phyloP scores from a whole-genome alignment of 2,113 vertebrate genomes.

The Diphyllodes magnificus region DNA sequence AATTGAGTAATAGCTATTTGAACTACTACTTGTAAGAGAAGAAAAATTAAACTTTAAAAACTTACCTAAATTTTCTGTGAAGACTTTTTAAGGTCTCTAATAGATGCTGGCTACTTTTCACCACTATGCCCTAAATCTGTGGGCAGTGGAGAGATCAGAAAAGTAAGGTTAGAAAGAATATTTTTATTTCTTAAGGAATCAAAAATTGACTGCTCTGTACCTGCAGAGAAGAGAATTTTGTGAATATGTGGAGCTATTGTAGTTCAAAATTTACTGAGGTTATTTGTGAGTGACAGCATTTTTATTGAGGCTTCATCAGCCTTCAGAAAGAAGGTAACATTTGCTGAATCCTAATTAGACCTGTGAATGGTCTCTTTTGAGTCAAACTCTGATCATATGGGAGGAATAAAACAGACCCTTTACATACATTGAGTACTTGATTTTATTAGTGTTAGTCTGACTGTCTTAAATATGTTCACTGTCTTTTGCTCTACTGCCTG shows the following conservation, averaged over 20 bases:
- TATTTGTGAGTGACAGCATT: background rate
- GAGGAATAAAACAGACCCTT: constrained; percentile 13
- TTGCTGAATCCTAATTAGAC: constrained; percentile 28
- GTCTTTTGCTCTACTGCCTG: background rate
- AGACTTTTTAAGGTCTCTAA: background rate
- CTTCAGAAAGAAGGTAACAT: background rate
- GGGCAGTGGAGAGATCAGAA: background rate
- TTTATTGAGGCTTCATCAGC: background rate
- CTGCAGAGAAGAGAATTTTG: background rate
- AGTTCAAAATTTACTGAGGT: background rate
- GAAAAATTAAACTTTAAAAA: background rate
- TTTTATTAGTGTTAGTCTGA: background rate
- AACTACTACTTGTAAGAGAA: background rate
- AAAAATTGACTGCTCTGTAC: background rate
- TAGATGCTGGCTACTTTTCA: background rate
- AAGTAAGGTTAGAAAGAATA: background rate
- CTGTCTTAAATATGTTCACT: background rate
- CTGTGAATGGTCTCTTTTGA: background rate
- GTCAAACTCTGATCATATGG: background rate
- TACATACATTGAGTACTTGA: background rate
- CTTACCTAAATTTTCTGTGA: background rate
- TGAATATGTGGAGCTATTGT: background rate
- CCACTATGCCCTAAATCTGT: background rate
- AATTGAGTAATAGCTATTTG: background rate
- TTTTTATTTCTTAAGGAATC: background rate